Evolutionary conservation across 2,113 vertebrate species (phyloP), one percentile per base, ranked within the genome.

Genomic region (Tachuris rubrigastra): DNA sequence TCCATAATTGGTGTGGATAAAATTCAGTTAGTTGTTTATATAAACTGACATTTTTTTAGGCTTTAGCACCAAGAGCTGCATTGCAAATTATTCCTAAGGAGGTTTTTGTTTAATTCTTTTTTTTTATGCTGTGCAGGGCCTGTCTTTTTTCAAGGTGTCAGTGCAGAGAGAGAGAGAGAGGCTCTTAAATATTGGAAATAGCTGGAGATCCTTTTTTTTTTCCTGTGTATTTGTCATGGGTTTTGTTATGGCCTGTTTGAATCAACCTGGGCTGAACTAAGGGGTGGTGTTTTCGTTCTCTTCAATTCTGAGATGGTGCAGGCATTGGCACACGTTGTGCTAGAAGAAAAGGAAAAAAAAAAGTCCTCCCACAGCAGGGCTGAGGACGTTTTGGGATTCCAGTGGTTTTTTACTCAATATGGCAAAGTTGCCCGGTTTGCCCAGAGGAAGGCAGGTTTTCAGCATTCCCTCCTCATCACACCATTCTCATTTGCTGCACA

Each of bases 131-230:
- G 60, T 87, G 71, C 96, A 56, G 97, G 98, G 98, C 99, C 99
- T 99, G 99, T 99, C 99, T 99, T 99, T 99, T 99, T 99, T 99
- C 99, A 99, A 98, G 97, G 98, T 99, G 99, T 99, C 99, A 99
- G 97, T 63, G 96, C 89, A 74, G 89, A 77, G 93, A 78, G 93
- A 94, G 93, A 94, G 98, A 94, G 98, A 93, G 97, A 97, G 85
- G 97, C 95, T 95, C 98, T 98, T 98, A 97, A 89, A 97, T 96
- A 91, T 97, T 98, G 97, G 98, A 98, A 97, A 97, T 97, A 98
- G 97, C 85, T 98, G 94, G 88, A 93, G 96, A 96, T 93, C 60
- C 90, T 96, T 94, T 91, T 77, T 81, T 66, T 66, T 94, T 67
- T 37, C 11, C 88, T 60, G 95, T 68, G 93, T 96, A 95, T 97